Evolutionary conservation across 2,888 invertebrate species (phyloP).

Genomic region (Lordiphosa andalusiaca): DNA sequence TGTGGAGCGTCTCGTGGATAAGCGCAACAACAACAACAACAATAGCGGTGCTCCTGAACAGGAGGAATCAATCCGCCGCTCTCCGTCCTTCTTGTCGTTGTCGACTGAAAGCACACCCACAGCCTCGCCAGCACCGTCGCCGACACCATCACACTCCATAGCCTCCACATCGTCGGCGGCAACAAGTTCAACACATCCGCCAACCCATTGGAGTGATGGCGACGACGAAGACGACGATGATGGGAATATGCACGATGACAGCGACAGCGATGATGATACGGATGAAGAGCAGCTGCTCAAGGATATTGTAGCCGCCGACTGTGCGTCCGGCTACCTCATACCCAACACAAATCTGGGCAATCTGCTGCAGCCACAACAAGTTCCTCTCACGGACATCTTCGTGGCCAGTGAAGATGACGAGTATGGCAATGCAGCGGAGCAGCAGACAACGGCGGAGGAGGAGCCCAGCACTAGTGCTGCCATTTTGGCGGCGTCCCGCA

Average conservation of each 20-base stretch:
- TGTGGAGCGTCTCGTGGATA: slow-evolving; percentile 59
- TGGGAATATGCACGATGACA: slow-evolving; percentile 48
- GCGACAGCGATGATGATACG: slow-evolving; percentile 41
- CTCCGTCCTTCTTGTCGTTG: slow-evolving; percentile 68
- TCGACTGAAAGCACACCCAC: slow-evolving; percentile 72
- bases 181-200: slow-evolving; percentile 73
- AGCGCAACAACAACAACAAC: slow-evolving; percentile 63
- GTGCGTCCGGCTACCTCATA: slow-evolving; percentile 80
- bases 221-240: slow-evolving; percentile 43
- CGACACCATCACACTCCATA: slow-evolving; percentile 75
- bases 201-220: slow-evolving; percentile 75
- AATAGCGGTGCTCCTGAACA: slow-evolving; percentile 19
- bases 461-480: slow-evolving; percentile 74
- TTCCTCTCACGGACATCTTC: slow-evolving; percentile 80
- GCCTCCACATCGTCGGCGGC: slow-evolving; percentile 73
- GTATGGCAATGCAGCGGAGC: slow-evolving; percentile 39
- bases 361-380: slow-evolving; percentile 79
- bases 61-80: slow-evolving; percentile 39
- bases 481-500: slow-evolving; percentile 42
- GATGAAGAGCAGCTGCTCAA: slow-evolving; percentile 54
- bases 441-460: slow-evolving; percentile 40
- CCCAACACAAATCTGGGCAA: slow-evolving; percentile 80
- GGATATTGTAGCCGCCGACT: slow-evolving; percentile 77
- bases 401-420: slow-evolving; percentile 79
- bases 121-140: slow-evolving; percentile 74